Base-by-base conservation (phyloP, 2,888 invertebrate genomes). In the Clunio marinus region DNA sequence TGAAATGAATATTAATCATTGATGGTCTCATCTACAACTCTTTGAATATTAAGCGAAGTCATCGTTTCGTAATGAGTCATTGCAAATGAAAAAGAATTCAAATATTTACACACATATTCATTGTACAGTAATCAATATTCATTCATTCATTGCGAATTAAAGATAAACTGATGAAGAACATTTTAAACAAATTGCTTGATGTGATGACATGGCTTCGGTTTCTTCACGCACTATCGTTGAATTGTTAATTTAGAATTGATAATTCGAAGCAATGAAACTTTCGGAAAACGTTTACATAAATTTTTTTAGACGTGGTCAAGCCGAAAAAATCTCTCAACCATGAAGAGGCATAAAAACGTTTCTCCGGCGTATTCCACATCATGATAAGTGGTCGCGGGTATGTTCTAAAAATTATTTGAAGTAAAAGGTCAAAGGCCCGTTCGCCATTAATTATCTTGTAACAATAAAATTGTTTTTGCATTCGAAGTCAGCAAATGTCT, bases 381-480 rank as follows among this genome's bases (percentile, higher is more conserved):
- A 17, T 51, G 51, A 51, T 51, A 51, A 51, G 51, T 51, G 51
- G 3, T 41, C 41, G 41, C 41, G n/a, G 22, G 4, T 15, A n/a
- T n/a, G n/a, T n/a, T n/a, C n/a, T n/a, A n/a, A n/a, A n/a, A n/a
- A n/a, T n/a, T n/a, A n/a, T n/a, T n/a, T n/a, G n/a, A n/a, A 51
- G 51, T 17, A 13, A 32, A 32, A 32, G 35, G 51, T 17, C 5
- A 51, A 51, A 17, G 51, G 17, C 51, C 17, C 2, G 15, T 15
- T 15, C 51, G 51, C 51, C 41, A 5, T n/a, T 41, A 3, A 51
- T 51, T 22, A 51, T 5, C 2, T n/a, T 5, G 20, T n/a, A n/a
- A 17, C 17, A 51, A 51, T 22, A 51, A 51, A 51, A 20, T 51
- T 51, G 22, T n/a, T n/a, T 51, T 51, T 22, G 51, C 51, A 51